Evolutionary conservation across 2,888 invertebrate species (phyloP).

Genomic region (Limenitis camilla): DNA sequence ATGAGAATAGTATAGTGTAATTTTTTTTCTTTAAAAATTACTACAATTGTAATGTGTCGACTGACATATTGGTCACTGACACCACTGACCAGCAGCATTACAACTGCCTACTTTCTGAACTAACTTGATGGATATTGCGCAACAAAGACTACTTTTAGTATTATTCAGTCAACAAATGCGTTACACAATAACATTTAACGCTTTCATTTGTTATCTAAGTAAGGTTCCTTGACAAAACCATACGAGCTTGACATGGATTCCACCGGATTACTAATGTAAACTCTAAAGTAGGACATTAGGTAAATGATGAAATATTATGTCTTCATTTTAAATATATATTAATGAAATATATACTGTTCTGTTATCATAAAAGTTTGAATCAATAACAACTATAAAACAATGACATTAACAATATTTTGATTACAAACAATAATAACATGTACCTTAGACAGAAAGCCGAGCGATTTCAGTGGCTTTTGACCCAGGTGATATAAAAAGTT

Average conservation of each 20-base stretch:
- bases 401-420: too few species aligned
- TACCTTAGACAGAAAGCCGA: too few species aligned
- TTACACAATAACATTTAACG: slow-evolving; percentile 54
- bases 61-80: background rate
- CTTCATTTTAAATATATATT: background rate
- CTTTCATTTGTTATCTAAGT: slow-evolving; percentile 62
- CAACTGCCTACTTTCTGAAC: slow-evolving; percentile 8
- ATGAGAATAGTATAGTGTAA: too few species aligned
- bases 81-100: slow-evolving; percentile 7
- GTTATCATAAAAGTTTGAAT: background rate
- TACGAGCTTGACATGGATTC: slow-evolving; percentile 43
- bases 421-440: too few species aligned
- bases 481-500: too few species aligned
- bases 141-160: slow-evolving; percentile 37
- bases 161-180: slow-evolving; percentile 39
- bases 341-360: background rate
- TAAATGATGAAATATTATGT: background rate
- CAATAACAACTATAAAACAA: too few species aligned
- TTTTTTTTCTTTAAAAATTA: too few species aligned
- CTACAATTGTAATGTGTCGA: too few species aligned
- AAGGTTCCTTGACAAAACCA: slow-evolving; percentile 39
- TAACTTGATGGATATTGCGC: slow-evolving; percentile 1
- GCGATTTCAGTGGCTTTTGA: too few species aligned
- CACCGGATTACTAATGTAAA: slow-evolving; percentile 29
- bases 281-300: slow-evolving; percentile 14